Percentiles rank a stretch among this genome's conserved stretches.
These are phyloP conservation scores for Cladopsammia gracilis DNA, from an alignment of 64 coral and sea anemone species.

Conservation along the genomic window DNA sequence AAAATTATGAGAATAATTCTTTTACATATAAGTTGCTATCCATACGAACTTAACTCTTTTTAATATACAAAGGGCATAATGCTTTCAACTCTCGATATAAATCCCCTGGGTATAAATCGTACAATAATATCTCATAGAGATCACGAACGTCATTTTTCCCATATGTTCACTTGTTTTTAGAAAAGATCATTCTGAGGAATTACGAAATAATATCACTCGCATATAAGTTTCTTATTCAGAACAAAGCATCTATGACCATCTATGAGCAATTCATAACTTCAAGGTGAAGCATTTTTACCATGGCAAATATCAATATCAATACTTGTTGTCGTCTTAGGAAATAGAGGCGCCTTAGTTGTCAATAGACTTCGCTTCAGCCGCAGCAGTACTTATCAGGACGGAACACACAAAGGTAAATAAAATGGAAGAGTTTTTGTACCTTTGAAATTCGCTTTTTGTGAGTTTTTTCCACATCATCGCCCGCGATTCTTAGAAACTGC, in stretches of 20 bases:
- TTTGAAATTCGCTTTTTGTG: constrained; percentile 15
- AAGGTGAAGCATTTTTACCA: background rate
- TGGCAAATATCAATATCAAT: background rate
- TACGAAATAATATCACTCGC: background rate
- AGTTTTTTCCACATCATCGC: constrained; percentile 27
- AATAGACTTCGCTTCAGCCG: background rate
- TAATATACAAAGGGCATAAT: too few species aligned
- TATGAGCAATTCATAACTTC: too few species aligned
- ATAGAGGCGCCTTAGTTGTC: background rate
- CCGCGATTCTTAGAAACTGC: constrained; percentile 45
- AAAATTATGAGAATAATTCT: background rate
- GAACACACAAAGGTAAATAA: background rate
- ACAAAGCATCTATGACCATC: too few species aligned
- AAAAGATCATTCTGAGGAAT: background rate
- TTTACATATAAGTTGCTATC: too few species aligned
- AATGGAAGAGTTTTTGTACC: background rate
- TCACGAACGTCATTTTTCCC: background rate
- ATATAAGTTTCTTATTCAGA: background rate
- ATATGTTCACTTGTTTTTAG: background rate
- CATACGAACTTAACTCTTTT: too few species aligned
- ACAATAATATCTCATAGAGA: too few species aligned
- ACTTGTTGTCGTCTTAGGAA: background rate
- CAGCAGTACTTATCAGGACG: background rate
- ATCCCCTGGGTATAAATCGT: too few species aligned
- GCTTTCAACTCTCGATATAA: too few species aligned